Base-by-base conservation (phyloP, 2,797 vertebrate genomes). In the Ceyx erithaca region DNA sequence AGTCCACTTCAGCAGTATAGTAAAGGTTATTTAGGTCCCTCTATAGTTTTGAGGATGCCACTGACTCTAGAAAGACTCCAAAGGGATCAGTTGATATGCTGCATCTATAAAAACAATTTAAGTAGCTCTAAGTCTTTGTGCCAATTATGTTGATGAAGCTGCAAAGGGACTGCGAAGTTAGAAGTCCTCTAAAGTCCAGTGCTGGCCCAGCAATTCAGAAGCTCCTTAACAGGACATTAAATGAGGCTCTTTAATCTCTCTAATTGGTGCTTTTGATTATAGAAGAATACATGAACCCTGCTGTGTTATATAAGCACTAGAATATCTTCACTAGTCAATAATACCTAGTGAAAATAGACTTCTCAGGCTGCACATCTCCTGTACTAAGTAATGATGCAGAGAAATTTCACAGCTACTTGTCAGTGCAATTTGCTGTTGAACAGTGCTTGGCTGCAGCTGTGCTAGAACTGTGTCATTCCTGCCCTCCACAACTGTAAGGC, bases 191-290 rank as follows among this genome's bases (percentile, higher is more conserved):
- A 64, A 94, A 81, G 68, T 85, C 55, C 88, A 87, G 85, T 26
- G 19, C 64, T 70, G 28, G 77, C 90, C 59, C 66, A 93, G 80
- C 79, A 92, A 89, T 71, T 80, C 85, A 73, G 81, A 92, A 89
- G 57, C 80, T 75, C 51, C 64, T 93, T 90, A 94, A 89, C 31
- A 88, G 58, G 76, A 82, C 28, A 83, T 77, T 92, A 89, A 92
- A 79, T 95, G 35, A 83, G 40, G 33, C 58, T 76, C 49, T 95
- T 95, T 91, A 94, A 94, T 93, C 57, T 90, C 80, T 87, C 40
- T 89, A 94, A 96, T 94, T 96, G 79, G 70, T 80, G 23, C 80
- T 91, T 96, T 95, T 93, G 76, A 81, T 63, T 70, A 64, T 48
- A 71, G 81, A 92, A 93, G 68, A 94, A 87, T 62, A 85, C 15